Base-by-base conservation (phyloP, 1,140 invertebrate genomes). In the Zaprionus lachaisei region DNA sequence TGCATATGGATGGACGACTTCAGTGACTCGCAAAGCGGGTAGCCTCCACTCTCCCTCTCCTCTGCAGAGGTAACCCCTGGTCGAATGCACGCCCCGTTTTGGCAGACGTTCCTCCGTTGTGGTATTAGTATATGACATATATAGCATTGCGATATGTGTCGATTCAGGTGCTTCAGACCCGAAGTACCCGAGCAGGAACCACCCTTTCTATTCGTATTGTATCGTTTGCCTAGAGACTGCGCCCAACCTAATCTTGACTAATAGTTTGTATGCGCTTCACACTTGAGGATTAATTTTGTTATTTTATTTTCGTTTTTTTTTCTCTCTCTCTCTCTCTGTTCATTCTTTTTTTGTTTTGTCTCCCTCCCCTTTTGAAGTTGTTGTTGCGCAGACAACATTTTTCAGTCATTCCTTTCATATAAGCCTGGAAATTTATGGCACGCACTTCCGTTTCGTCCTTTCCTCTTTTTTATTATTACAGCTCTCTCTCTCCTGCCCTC, bases 261-360 rank as follows among this genome's bases (percentile, higher is more conserved):
- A 90, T 90, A 90, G 86, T 90, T 80, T 85, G 86, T 90, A 71
- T 90, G 86, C 79, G 85, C 86, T 90, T 90, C 85, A 90, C 85
- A 90, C 85, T 90, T 90, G 68, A 90, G 85, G 85, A 90, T 90
- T 90, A 90, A 85, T 70, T 77, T 80, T 81, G 78, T 78, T 80
- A 77, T 72, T 81, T 79, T 63, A 54, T 57, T 72, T 65, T 61
- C 55, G 64, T 55, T 15, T 14, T 61, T 66, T 69, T 44, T 57
- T 6, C 24, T 56, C 1, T 14, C 4, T 38, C 14, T 15, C 55
- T 51, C 55, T 67, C 63, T 79, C 47, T 81, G 58, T 60, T 63
- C 14, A 17, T 47, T 49, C 41, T 34, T 73, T 72, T 76, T 22
- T 63, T 72, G 22, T 83, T 12, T 72, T 58, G n/a, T 31, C 26